Conservation (phyloP, 2,113 vertebrate genomes). For the Anthoscopus minutus region DNA sequence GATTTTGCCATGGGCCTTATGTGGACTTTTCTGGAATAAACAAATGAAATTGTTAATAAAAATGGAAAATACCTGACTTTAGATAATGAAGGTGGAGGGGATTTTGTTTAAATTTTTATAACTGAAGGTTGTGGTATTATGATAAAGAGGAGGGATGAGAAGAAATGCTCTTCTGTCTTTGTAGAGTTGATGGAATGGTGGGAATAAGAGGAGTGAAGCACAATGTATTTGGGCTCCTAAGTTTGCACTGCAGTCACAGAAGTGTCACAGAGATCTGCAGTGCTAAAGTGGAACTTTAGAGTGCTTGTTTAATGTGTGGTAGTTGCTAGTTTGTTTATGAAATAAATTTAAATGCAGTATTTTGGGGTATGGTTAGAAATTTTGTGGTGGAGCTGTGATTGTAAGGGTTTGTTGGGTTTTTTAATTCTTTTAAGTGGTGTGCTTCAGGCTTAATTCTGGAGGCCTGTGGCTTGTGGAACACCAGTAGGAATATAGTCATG, state of each 20-base stretch:
- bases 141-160: not conserved
- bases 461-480: not conserved
- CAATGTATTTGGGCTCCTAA: not conserved
- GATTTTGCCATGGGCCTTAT: not conserved
- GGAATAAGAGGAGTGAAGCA: accelerated
- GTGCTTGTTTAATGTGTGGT: not conserved
- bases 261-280: not conserved
- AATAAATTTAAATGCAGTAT: not conserved
- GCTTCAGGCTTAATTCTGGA: not conserved
- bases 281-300: not conserved
- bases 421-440: not conserved
- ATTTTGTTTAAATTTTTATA: not conserved
- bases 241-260: not conserved
- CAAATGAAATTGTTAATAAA: not conserved
- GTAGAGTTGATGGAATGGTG: not conserved
- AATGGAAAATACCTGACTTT: not conserved
- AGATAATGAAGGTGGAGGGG: not conserved
- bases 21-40: not conserved
- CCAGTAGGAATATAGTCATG: not conserved
- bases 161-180: not conserved
- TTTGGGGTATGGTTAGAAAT: not conserved
- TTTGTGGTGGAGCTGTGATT: not conserved
- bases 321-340: not conserved
- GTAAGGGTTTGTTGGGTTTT: not conserved
- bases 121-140: not conserved